Evolutionary conservation across 2,113 vertebrate species (phyloP), one percentile per base, ranked within the genome.

Genomic region (Ophthalmolycus amberensis): DNA sequence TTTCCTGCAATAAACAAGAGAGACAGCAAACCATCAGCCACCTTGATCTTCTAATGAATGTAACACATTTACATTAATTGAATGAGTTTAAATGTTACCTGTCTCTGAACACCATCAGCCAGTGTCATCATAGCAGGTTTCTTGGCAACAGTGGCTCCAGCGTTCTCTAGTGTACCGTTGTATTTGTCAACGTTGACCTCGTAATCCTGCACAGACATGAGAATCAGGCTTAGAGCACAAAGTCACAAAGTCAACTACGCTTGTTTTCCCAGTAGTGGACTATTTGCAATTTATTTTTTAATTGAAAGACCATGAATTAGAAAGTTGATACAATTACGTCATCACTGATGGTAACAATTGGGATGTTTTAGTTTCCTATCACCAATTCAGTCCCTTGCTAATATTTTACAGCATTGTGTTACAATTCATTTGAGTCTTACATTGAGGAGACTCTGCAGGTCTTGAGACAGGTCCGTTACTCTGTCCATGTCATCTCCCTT

Each of bases 151-250:
- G 84, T 85, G 29, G 60, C 90, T 0, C 89, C 95, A 83, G 93
- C 62, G 44, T 93, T 63, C 78, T 97, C 95, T 50, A 99, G 91
- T 34, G 95, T 96, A 42, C 95, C 93, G 68, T 95, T 94, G 92
- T 97, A 99, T 88, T 96, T 97, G 32, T 96, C 93, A 72, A 94
- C 92, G 29, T 96, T 95, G 7, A 95, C 27, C 38, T 97, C 96
- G 14, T 99, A 99, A 59, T 97, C 96, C 98, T 99, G 90, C 74
- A 77, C 0, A 85, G 46, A 81, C 42, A 37, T 79, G 8, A 71
- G 6, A 73, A 25, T 74, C 15, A 56, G 22, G 25, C 11, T 54
- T 50, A 12, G 34, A 56, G 3, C 46, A 48, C 46, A 48, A 15
- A 52, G 20, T 52, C 8, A 52, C 50, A 20, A 15, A 22, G 50